Conservation (phyloP, 2,797 vertebrate species). For the Argyrosomus regius region DNA sequence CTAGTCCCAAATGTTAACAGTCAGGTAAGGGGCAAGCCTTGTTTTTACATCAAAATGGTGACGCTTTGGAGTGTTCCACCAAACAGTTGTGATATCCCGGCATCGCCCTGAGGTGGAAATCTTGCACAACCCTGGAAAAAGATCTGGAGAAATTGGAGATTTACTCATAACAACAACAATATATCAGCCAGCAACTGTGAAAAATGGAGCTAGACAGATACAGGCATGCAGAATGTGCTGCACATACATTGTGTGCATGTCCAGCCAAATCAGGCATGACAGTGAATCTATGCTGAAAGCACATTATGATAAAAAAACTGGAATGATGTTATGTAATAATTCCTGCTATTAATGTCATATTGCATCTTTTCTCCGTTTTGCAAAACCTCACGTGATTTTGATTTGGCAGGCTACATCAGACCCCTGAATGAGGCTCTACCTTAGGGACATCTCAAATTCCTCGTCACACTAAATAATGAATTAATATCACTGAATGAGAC, state of each 20-base stretch:
- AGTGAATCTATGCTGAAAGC: neutral
- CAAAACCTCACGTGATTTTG: neutral
- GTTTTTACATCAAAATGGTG: neutral
- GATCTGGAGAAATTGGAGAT: neutral
- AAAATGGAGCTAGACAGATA: neutral
- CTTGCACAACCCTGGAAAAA: neutral
- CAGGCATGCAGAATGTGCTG: neutral
- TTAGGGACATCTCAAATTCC: conserved; percentile 53
- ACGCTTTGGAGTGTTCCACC: conserved; percentile 5
- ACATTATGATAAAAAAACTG: neutral
- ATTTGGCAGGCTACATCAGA: neutral
- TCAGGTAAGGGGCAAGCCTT: neutral
- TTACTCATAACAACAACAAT: neutral
- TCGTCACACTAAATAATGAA: conserved; percentile 75
- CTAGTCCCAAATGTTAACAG: neutral
- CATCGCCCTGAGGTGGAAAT: neutral
- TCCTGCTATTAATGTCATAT: neutral
- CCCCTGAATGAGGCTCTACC: neutral
- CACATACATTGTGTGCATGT: neutral
- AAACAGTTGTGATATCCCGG: conserved; percentile 2
- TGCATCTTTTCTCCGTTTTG: neutral
- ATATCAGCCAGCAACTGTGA: conserved; percentile 5
- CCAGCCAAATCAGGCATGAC: neutral
- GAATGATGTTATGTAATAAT: neutral
- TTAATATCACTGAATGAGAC: conserved; percentile 73